Evolutionary conservation across 2,113 vertebrate species (phyloP).

Genomic region (Asarcornis scutulata): DNA sequence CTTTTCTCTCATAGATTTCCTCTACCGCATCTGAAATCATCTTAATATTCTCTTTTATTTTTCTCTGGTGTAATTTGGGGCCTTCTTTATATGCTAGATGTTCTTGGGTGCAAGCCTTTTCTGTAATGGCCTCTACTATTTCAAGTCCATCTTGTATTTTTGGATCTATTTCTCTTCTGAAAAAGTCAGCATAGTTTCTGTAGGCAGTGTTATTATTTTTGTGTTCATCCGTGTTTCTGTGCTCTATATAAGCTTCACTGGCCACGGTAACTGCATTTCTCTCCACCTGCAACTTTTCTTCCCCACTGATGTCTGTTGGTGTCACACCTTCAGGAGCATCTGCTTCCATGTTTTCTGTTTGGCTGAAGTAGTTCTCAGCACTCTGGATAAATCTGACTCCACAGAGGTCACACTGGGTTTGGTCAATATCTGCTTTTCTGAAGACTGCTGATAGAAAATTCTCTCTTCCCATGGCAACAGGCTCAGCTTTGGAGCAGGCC

Average conservation of each 20-base stretch:
- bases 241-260: slow-evolving; percentile 61
- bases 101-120: slow-evolving; percentile 4
- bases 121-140: slow-evolving; percentile 63
- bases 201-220: slow-evolving; percentile 69
- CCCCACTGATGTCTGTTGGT: neutral
- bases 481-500: neutral
- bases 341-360: slow-evolving; percentile 38
- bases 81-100: slow-evolving; percentile 71
- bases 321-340: neutral
- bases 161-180: slow-evolving; percentile 64
- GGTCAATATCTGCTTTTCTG: slow-evolving; percentile 80
- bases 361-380: slow-evolving; percentile 56
- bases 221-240: slow-evolving; percentile 68
- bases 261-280: neutral
- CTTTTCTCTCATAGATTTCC: slow-evolving; percentile 77
- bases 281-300: slow-evolving; percentile 43
- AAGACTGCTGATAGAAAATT: slow-evolving; percentile 69
- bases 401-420: slow-evolving; percentile 83
- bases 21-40: slow-evolving; percentile 68
- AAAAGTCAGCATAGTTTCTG: slow-evolving; percentile 69
- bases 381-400: slow-evolving; percentile 76
- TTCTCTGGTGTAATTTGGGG: slow-evolving; percentile 68
- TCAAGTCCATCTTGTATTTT: slow-evolving; percentile 60
- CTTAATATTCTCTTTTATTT: slow-evolving; percentile 77
- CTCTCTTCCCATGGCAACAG: neutral